A percentile compares a stretch with the other conserved stretches of the same genome.
phyloP scores from a whole-genome alignment of 2,113 vertebrate species.

The Bos taurus region DNA sequence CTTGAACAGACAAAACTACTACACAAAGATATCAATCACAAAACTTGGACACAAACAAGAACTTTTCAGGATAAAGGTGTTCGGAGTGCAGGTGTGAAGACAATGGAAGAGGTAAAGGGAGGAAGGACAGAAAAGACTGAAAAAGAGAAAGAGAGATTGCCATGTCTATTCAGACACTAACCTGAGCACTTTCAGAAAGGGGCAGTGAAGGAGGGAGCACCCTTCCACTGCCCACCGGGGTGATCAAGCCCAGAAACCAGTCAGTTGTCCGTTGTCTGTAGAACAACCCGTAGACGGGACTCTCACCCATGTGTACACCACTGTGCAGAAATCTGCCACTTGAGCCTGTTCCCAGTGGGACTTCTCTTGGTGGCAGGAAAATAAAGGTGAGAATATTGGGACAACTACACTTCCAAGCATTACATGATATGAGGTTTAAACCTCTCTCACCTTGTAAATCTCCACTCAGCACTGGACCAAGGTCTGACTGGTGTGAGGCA shows the following conservation, averaged over 20 bases:
- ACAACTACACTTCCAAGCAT: neutral
- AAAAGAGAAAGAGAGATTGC: neutral
- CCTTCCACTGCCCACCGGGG: neutral
- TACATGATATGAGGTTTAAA: neutral
- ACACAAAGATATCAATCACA: neutral
- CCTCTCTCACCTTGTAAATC: neutral
- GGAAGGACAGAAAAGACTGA: neutral
- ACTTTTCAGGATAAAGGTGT: neutral
- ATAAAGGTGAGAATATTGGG: neutral
- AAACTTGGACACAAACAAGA: neutral
- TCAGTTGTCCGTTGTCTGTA: neutral
- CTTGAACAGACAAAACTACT: neutral
- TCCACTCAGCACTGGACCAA: neutral
- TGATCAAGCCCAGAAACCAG: neutral
- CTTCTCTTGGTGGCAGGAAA: neutral
- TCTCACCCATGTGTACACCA: neutral
- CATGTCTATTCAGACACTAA: neutral
- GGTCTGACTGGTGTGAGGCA: neutral
- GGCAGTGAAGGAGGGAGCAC: neutral
- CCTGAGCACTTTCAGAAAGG: neutral
- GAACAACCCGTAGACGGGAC: neutral
- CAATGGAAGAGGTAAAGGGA: rapidly evolving
- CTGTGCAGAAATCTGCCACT: neutral
- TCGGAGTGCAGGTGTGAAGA: neutral
- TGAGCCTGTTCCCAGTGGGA: neutral